Conservation (phyloP, 2,888 invertebrate species). For the Xestoiulus laeticollis region DNA sequence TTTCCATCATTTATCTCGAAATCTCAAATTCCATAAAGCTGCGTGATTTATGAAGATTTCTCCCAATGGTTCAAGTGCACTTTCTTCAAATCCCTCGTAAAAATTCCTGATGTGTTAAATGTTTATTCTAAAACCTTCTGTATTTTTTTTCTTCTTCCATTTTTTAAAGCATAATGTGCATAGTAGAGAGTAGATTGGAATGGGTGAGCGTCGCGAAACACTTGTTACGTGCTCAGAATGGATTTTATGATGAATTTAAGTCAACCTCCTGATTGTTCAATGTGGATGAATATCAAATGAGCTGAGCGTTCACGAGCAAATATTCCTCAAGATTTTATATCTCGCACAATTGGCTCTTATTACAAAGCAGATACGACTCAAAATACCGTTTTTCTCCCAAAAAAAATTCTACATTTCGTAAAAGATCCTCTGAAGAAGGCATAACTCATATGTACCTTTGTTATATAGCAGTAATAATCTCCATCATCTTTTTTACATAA, state of each 20-base stretch:
- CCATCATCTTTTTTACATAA: slow-evolving; percentile 21
- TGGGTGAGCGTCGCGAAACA: slow-evolving; percentile 17
- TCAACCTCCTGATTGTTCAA: slow-evolving; percentile 35
- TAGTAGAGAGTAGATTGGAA: background rate
- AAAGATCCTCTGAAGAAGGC: slow-evolving; percentile 23
- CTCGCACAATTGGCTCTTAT: slow-evolving; percentile 9
- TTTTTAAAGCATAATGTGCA: background rate
- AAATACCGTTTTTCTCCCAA: background rate
- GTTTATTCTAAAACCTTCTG: background rate
- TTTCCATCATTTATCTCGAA: background rate
- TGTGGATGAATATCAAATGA: slow-evolving; percentile 48
- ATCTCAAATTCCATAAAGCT: background rate
- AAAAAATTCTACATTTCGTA: background rate
- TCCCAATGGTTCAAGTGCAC: slow-evolving; percentile 9
- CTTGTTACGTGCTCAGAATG: slow-evolving; percentile 31
- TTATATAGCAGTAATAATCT: slow-evolving; percentile 6
- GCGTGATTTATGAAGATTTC: background rate
- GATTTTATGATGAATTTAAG: slow-evolving; percentile 37
- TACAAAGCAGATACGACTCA: slow-evolving; percentile 18
- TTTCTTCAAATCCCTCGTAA: slow-evolving; percentile 15
- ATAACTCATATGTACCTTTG: slow-evolving; percentile 20
- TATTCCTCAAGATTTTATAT: slow-evolving; percentile 22
- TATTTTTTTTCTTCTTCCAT: background rate
- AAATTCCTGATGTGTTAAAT: slow-evolving; percentile 27
- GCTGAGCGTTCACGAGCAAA: background rate